Evolutionary conservation across 2,888 invertebrate species (phyloP), one percentile per base, ranked within the genome.

Genomic region (Achlya flavicornis): DNA sequence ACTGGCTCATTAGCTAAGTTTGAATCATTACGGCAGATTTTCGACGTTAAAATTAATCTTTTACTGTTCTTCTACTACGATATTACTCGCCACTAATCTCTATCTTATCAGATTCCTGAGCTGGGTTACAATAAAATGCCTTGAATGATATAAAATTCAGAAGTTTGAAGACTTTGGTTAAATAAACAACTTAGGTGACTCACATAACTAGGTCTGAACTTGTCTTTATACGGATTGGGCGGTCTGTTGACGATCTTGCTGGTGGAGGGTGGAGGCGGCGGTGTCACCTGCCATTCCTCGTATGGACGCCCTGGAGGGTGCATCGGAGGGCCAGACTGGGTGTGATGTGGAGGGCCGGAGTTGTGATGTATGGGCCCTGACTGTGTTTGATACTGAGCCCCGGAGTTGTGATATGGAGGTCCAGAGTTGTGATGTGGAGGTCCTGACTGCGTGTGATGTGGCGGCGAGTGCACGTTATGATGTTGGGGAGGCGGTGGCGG

Each of bases 171-270:
- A 8, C 10, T 19, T 4, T 4, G 19, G 12, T 41, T 41, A 26
- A 1, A 59, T 6, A n/a, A 48, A 35, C 38, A 38, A n/a, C 7
- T 16, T 14, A 11, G n/a, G 33, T 58, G 0, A 12, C 91, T 87
- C 69, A 92, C 94, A 69, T 90, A 87, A 70, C 88, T 82, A 0
- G 92, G 93, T 58, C 88, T 90, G 64, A 90, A 90, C 66, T 88
- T 87, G 66, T 93, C 91, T 74, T 89, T 90, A 65, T 92, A 86
- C 0, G 92, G 91, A 53, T 87, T 87, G 4, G 89, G 87, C 0
- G 94, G 94, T 58, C 90, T 74, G 76, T 94, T 94, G 61, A 94
- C 88, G 19, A 94, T 92, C 80, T 94, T 94, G 41, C 91, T 87
- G 0, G 83, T 79, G 2, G 77, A 82, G 1, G 87, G 83, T 0